Evolutionary conservation across 2,113 vertebrate species (phyloP), one percentile per base, ranked within the genome.

Genomic region (Cisticola juncidis): DNA sequence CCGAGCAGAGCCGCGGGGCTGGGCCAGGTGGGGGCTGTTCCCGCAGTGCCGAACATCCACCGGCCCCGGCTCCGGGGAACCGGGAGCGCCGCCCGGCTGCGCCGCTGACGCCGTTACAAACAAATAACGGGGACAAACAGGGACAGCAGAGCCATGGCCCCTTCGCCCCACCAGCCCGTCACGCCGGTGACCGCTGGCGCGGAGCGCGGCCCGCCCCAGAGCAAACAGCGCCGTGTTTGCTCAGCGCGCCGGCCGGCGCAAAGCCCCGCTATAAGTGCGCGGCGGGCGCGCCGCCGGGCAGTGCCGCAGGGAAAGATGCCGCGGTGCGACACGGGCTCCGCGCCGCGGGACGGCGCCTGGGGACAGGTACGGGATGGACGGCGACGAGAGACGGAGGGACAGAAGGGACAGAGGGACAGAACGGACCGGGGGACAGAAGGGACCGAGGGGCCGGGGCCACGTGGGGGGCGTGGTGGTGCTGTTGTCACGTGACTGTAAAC

Each of bases 401-500:
- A 11, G 42, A 42, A 28, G 22, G 20, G 10, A 6, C 21, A 3
- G n/a, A 5, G 21, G 1, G 33, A 3, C 68, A 3, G 11, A 38
- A 38, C 38, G 38, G 38, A 38, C 38, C 14, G 11, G 29, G 19
- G 1, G 33, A 3, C 68, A 3, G 11, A 38, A 38, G 9, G 38
- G 38, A 38, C 38, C 14, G 11, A 26, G 4, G 22, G 7, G 14
- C 10, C 66, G 18, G 22, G 0, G 42, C 47, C 76, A 15, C 14
- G 25, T 8, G 71, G 3, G 3, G 33, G 2, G 36, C 44, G 53
- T 10, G n/a, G n/a, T 22, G 13, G 9, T 38, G 38, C 11, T 38
- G 33, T 5, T 2, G 1, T 11, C 90, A 94, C 2, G 90, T 91
- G 87, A 11, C 21, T 2, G 0, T 0, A 0, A 0, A 0, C 8